phyloP scores from a whole-genome alignment of 2,113 vertebrate species.

The Notarius quadriscutis region DNA sequence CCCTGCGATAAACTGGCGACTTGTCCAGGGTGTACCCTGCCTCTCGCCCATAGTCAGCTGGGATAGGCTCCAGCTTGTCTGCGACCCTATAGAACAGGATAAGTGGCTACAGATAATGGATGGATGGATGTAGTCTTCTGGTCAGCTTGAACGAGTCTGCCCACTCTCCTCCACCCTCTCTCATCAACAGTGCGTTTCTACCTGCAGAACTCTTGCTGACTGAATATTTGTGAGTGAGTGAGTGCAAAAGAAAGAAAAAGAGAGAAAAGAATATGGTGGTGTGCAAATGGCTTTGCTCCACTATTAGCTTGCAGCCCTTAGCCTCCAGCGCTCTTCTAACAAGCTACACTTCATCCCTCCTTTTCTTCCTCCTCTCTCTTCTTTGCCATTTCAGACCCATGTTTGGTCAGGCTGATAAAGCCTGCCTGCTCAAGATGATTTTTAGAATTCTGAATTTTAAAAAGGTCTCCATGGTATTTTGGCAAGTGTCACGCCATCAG shows the following conservation, averaged over 20 bases:
- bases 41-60: too few relatives aligned
- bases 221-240: neutral
- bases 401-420: slow-evolving; percentile 62
- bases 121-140: neutral
- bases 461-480: slow-evolving; percentile 69
- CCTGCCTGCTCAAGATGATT: slow-evolving; percentile 61
- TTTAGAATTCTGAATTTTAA: slow-evolving; percentile 67
- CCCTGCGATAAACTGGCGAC: too few relatives aligned
- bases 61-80: too few relatives aligned
- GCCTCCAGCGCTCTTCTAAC: slow-evolving; percentile 2
- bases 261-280: neutral
- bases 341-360: slow-evolving; percentile 15
- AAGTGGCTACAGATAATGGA: too few relatives aligned
- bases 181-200: neutral
- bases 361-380: slow-evolving; percentile 48
- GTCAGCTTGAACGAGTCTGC: neutral
- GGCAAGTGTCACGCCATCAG: slow-evolving; percentile 57
- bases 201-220: neutral
- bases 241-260: neutral
- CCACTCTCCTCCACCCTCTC: neutral
- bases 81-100: too few relatives aligned
- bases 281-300: slow-evolving; percentile 6
- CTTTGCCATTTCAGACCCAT: slow-evolving; percentile 66
- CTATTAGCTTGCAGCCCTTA: slow-evolving; percentile 3
- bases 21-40: too few relatives aligned